phyloP scores from a whole-genome alignment of 2,888 invertebrate species.

The Flexamia atlantica region DNA sequence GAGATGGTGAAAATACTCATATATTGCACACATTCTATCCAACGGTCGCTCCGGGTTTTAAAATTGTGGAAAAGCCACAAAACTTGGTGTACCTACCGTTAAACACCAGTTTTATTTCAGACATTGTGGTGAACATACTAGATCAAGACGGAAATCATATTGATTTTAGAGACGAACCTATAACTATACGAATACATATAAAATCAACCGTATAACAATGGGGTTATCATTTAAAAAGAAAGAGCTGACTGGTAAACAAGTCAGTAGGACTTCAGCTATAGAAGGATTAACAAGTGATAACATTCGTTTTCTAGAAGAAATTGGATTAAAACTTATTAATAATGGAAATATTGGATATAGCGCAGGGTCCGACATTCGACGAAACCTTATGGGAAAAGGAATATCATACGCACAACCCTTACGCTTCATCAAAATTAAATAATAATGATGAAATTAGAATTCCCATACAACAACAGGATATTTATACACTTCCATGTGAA shows the following conservation, averaged over 20 bases:
- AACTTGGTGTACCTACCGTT: conserved; percentile 2
- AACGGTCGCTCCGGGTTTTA: conserved; percentile 4
- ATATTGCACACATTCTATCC: conserved; percentile 69
- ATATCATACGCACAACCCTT: conserved; percentile 10
- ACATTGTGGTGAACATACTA: not conserved
- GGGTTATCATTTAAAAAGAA: conserved; percentile 4
- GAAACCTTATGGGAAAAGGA: too few species aligned
- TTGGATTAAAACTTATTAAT: too few species aligned
- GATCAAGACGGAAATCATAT: conserved; percentile 11
- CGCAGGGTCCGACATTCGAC: not conserved
- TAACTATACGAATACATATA: not conserved
- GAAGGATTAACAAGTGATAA: not conserved
- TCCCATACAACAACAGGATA: conserved; percentile 2
- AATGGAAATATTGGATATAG: not conserved
- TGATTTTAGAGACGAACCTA: not conserved
- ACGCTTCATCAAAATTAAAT: not conserved
- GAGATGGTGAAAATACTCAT: conserved; percentile 68
- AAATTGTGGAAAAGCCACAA: not conserved
- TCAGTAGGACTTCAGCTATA: too few species aligned
- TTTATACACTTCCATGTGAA: not conserved
- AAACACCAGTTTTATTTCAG: not conserved
- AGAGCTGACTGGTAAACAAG: conserved; percentile 68
- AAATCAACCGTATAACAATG: too few species aligned
- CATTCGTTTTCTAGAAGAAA: too few species aligned
- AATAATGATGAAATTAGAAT: conserved; percentile 40